Conservation (phyloP, 2,888 invertebrate genomes). For the Andricus curvator region DNA sequence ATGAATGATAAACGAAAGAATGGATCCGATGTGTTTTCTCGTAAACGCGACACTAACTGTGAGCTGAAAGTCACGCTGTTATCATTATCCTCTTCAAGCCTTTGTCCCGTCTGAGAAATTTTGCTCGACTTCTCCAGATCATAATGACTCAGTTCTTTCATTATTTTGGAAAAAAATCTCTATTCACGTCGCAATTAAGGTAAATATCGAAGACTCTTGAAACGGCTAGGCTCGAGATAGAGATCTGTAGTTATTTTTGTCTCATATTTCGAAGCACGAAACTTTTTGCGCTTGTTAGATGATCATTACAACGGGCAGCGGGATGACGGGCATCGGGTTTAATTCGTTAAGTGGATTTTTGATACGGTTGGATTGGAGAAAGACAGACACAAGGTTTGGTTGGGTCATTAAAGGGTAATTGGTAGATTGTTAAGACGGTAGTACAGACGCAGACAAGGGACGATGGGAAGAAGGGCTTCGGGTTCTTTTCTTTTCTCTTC, state of each 20-base stretch:
- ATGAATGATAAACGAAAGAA: slow-evolving; percentile 43
- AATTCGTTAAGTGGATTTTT: slow-evolving; percentile 41
- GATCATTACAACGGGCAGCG: slow-evolving; percentile 4
- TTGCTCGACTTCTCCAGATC: slow-evolving; percentile 24
- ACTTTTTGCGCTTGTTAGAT: slow-evolving; percentile 6
- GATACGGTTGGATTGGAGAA: slow-evolving; percentile 50
- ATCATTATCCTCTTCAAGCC: slow-evolving; percentile 28
- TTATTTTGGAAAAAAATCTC: slow-evolving; percentile 1
- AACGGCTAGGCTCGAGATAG: neutral
- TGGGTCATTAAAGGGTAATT: slow-evolving; percentile 53
- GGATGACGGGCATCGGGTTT: slow-evolving; percentile 28
- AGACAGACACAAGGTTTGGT: slow-evolving; percentile 66
- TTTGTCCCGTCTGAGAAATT: slow-evolving; percentile 27
- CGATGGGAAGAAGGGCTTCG: slow-evolving; percentile 66
- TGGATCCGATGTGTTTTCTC: slow-evolving; percentile 49
- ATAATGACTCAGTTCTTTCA: neutral
- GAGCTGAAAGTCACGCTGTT: slow-evolving; percentile 24
- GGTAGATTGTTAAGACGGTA: slow-evolving; percentile 65
- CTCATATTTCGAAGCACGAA: neutral
- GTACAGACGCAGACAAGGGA: slow-evolving; percentile 78
- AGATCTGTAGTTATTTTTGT: neutral
- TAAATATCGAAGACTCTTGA: neutral
- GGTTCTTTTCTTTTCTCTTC: slow-evolving; percentile 54
- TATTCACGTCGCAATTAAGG: neutral
- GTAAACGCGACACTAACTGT: slow-evolving; percentile 33